Base-by-base conservation (phyloP, 2,113 vertebrate genomes). In the Odontesthes bonariensis region DNA sequence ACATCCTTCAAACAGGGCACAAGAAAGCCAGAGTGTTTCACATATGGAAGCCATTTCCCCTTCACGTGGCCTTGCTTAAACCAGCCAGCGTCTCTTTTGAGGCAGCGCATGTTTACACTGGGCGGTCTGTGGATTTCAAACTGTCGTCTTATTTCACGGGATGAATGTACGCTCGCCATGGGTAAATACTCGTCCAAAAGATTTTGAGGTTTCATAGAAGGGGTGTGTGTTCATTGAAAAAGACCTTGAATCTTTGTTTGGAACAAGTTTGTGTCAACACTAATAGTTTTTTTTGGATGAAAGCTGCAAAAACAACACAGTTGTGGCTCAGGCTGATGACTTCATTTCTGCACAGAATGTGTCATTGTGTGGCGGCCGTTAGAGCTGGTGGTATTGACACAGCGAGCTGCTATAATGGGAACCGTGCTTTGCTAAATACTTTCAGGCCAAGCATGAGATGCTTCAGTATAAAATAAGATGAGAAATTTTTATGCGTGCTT, bases 31-130 rank as follows among this genome's bases (percentile, higher is more conserved):
- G 60, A 69, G 69, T 78, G 72, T 66, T 78, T 8, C 68, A 87
- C 91, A 93, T 90, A 88, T 93, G 93, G 93, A 93, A 95, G 58
- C 84, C 67, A 93, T 95, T 95, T 92, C 85, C 85, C 93, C 84
- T 73, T 88, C 89, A 87, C 89, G 75, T 83, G 87, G 86, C 87
- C 84, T 81, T 42, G 64, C 88, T 85, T 68, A 78, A 82, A 91
- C 77, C 86, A 83, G 86, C 84, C 79, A 83, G 86, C 44, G 58
- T 77, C 85, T 82, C 82, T 92, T 70, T 89, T 85, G 84, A 74
- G 83, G 82, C 80, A 69, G 46, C 0, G 63, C 75, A 66, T 91
- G 87, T 92, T 91, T 90, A 88, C 84, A 89, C 82, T 66, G 63
- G 61, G 80, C 71, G 75, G 87, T 85, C 87, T 75, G 88, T 62